Percentiles rank a stretch among this genome's conserved stretches.
phyloP scores from a whole-genome alignment of 2,888 invertebrate genomes.

The Anarsia innoxiella region DNA sequence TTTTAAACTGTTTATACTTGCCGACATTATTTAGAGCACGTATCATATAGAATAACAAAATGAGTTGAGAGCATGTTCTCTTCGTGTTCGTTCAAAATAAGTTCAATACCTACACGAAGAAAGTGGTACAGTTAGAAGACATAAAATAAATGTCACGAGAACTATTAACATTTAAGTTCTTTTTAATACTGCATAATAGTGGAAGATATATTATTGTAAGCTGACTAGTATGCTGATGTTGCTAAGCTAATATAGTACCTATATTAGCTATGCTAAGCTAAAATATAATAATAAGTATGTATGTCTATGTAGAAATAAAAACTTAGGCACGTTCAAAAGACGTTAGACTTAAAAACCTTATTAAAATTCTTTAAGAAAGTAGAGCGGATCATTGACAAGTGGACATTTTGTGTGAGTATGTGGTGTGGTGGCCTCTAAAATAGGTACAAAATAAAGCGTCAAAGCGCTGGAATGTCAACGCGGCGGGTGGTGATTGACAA shows the following conservation, averaged over 20 bases:
- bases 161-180: background rate
- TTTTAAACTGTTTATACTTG: no score
- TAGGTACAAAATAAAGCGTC: conserved; percentile 11
- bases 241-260: no score
- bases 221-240: no score
- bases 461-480: conserved; percentile 42
- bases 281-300: no score
- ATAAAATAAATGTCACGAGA: background rate
- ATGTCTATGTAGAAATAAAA: no score
- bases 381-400: no score
- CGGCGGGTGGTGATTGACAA: conserved; percentile 45
- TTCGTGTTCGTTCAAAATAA: background rate
- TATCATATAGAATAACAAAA: conserved; percentile 1
- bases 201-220: no score
- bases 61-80: background rate
- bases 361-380: no score
- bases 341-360: no score
- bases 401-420: no score
- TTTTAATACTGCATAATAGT: background rate
- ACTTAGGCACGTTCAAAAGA: no score
- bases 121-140: background rate
- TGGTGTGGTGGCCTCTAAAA: conserved; percentile 14
- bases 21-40: conserved; percentile 3
- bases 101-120: background rate
- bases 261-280: no score